phyloP scores from a whole-genome alignment of 2,797 vertebrate species.

The Arrhamphus sclerolepis region DNA sequence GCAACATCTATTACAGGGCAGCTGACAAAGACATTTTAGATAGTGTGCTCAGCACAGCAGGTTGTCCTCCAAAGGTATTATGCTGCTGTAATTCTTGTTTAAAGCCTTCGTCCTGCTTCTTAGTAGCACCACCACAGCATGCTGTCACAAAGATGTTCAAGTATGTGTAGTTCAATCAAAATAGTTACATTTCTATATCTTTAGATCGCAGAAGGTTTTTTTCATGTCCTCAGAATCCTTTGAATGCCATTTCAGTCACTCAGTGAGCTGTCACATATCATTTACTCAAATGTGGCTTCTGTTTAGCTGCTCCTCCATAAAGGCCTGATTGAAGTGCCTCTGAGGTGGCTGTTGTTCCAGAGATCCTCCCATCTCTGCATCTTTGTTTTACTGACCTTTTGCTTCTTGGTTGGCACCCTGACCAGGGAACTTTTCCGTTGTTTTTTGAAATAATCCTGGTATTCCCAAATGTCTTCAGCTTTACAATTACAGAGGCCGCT shows the following conservation, averaged over 20 bases:
- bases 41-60: neutral
- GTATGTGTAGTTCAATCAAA: too few relatives aligned
- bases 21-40: too few relatives aligned
- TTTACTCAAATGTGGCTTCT: constrained; percentile 5
- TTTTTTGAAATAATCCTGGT: neutral
- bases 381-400: neutral
- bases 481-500: too few relatives aligned
- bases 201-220: too few relatives aligned
- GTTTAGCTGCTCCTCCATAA: neutral
- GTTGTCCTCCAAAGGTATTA: neutral
- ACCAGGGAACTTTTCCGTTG: neutral
- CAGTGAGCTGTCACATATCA: constrained; percentile 4
- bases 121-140: neutral
- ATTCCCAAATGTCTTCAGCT: too few relatives aligned
- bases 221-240: neutral
- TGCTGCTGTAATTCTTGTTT: neutral
- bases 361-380: neutral
- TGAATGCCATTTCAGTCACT: constrained; percentile 5
- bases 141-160: too few relatives aligned
- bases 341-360: neutral
- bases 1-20: too few relatives aligned
- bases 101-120: neutral
- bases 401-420: neutral
- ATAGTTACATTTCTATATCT: too few relatives aligned
- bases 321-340: constrained; percentile 12